A percentile compares a stretch with the other conserved stretches of the same genome.
phyloP scores from a whole-genome alignment of 2,113 vertebrate genomes.

The Gnathonemus longibarbis region DNA sequence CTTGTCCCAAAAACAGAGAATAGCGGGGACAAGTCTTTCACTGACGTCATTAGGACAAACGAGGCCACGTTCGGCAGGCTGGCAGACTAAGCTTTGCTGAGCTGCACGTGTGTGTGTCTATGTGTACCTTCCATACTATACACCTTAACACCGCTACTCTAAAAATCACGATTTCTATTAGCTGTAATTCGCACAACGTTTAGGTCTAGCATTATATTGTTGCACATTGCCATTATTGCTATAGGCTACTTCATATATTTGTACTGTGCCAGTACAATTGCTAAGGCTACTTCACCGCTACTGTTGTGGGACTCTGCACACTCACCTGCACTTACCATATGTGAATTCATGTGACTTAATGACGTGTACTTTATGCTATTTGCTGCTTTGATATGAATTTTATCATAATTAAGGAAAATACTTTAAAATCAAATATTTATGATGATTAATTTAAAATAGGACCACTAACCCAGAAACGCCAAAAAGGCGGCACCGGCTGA shows the following conservation, averaged over 20 bases:
- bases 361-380: neutral
- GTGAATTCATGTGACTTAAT: neutral
- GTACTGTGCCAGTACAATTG: neutral
- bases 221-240: neutral
- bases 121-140: neutral
- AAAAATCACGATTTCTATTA: neutral
- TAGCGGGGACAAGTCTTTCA: neutral
- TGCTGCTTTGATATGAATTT: neutral
- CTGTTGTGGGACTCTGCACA: neutral
- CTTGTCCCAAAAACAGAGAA: neutral
- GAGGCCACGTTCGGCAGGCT: slow-evolving; percentile 19
- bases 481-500: neutral
- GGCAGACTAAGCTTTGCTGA: slow-evolving; percentile 25
- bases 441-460: neutral
- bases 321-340: neutral
- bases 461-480: neutral
- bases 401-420: neutral
- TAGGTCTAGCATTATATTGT: neutral
- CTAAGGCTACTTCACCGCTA: neutral
- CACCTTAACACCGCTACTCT: neutral
- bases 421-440: neutral
- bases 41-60: neutral
- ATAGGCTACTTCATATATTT: neutral
- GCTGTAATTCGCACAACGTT: neutral
- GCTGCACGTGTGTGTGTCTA: neutral